Evolutionary conservation across 1,140 invertebrate genomes (phyloP), one percentile per base, ranked within the genome.

Genomic region (Drosophila pseudoobscura): DNA sequence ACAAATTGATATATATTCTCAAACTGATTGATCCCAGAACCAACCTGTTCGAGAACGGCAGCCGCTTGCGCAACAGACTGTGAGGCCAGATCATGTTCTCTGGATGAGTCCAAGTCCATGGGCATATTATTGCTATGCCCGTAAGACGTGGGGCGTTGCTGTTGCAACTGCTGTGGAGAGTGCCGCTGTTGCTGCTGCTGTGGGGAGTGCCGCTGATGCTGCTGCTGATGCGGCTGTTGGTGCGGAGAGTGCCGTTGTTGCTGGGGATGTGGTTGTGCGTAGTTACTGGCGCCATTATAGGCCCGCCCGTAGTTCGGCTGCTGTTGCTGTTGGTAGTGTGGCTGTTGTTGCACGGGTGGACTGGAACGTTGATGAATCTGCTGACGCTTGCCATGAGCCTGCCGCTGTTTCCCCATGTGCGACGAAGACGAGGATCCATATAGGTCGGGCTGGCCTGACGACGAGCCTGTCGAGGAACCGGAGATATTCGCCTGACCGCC

Each of bases 21-120:
- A 8, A 9, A 9, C 5, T 8, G n/a, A 39, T 22, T 22, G 0
- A 31, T 35, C 7, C 9, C 22, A 1, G 6, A 15, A 74, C 65
- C 20, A 20, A 91, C 90, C 84, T 91, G 83, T 60, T 91, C 90
- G 45, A 91, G 29, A 6, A 24, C 84, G 17, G 90, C 90, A 31
- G 87, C 90, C 26, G 88, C 90, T 50, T 75, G 85, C 5, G 75
- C 90, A 47, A 91, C 76, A 1, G 85, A 78, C 50, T 83, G 79
- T 35, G 85, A 54, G 54, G 57, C 60, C 24, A 80, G 49, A 22
- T 88, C 80, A 17, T 89, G 45, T 22, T 85, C 82, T 31, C 68
- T 78, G 22, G 65, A 55, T 6, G 76, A 73, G 31, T 89, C 77
- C 51, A 85, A 49, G 44, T 90, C 87, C 71, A 76, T 39, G 13